These are phyloP conservation scores for Leptopilina myrica DNA, from an alignment of 2,888 invertebrate species.

Conservation along the genomic window DNA sequence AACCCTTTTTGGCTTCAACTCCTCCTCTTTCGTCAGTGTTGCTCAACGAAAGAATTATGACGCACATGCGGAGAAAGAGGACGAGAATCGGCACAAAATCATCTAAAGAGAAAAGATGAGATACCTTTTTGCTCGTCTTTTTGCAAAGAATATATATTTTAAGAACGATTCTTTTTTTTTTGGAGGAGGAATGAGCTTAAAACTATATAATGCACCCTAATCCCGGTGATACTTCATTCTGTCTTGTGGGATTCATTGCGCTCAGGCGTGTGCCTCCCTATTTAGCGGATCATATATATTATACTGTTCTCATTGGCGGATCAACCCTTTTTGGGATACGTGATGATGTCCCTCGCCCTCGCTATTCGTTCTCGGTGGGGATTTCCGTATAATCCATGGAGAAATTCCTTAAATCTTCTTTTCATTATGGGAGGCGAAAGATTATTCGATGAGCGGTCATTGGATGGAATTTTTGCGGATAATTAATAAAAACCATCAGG, in stretches of 20 bases:
- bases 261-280: slow-evolving; percentile 69
- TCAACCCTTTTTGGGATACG: slow-evolving; percentile 56
- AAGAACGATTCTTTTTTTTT: slow-evolving; percentile 69
- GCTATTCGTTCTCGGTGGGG: background rate
- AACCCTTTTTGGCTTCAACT: slow-evolving; percentile 48
- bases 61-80: too few species aligned
- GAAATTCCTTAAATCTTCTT: slow-evolving; percentile 18
- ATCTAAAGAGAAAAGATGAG: background rate
- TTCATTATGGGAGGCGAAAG: background rate
- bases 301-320: slow-evolving; percentile 66
- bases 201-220: slow-evolving; percentile 72
- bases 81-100: background rate
- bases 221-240: slow-evolving; percentile 72
- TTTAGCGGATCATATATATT: slow-evolving; percentile 71
- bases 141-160: slow-evolving; percentile 50
- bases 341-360: slow-evolving; percentile 36
- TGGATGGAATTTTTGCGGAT: too few species aligned
- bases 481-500: too few species aligned
- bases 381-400: background rate
- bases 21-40: slow-evolving; percentile 61
- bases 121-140: background rate
- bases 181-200: slow-evolving; percentile 70
- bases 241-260: slow-evolving; percentile 71
- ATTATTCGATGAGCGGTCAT: too few species aligned
- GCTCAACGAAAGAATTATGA: slow-evolving; percentile 70